Evolutionary conservation across 2,888 invertebrate genomes (phyloP).

Genomic region (Zelleria hepariella): DNA sequence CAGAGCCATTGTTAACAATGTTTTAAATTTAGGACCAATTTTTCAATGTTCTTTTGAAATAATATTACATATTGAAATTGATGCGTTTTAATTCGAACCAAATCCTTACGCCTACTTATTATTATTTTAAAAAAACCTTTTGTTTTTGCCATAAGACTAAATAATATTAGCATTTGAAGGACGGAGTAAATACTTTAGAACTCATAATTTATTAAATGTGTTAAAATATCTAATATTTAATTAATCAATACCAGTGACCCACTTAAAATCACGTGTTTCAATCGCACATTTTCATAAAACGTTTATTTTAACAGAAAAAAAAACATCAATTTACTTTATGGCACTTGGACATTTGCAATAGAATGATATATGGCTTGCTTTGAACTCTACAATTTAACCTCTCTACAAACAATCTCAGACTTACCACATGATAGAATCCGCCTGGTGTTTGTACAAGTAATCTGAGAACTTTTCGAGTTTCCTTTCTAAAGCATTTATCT

Average conservation of each 20-base stretch:
- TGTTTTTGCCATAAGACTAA: conserved; percentile 8
- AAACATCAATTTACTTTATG: background rate
- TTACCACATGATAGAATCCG: conserved; percentile 75
- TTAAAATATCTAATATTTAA: too few relatives aligned
- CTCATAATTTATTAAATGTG: conserved; percentile 7
- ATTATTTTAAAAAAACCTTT: background rate
- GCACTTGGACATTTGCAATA: background rate
- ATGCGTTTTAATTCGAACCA: conserved; percentile 30
- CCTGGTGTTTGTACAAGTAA: conserved; percentile 66
- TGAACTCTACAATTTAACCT: background rate
- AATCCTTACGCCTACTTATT: conserved; percentile 5
- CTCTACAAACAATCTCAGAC: background rate
- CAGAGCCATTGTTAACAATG: conserved; percentile 71
- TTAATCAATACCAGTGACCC: too few relatives aligned
- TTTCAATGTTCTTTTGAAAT: conserved; percentile 72
- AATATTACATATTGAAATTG: conserved; percentile 66
- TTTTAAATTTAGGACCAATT: conserved; percentile 72
- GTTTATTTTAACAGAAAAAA: too few relatives aligned
- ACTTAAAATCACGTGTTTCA: too few relatives aligned
- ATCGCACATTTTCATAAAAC: too few relatives aligned
- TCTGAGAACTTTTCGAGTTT: conserved; percentile 66
- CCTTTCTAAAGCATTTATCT: conserved; percentile 68
- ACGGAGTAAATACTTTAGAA: conserved; percentile 53
- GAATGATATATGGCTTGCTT: background rate
- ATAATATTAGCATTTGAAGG: conserved; percentile 7